Conservation (phyloP, 2,888 invertebrate species). For the Lasius platythorax region DNA sequence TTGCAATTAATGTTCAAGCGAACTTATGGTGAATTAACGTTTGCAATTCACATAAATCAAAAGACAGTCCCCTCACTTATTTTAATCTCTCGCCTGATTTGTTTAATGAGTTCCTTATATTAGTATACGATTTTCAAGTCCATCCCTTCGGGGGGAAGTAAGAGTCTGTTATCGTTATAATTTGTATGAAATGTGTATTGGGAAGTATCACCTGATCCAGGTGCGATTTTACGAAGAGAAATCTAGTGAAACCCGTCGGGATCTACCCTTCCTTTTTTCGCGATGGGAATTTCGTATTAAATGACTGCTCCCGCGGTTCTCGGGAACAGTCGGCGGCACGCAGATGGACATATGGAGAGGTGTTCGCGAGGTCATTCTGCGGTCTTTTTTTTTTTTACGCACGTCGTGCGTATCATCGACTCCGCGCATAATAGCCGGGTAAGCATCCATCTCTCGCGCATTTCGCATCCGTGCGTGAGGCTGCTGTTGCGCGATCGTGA, state of each 20-base stretch:
- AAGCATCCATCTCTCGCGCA: conserved; percentile 60
- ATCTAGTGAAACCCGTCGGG: not conserved
- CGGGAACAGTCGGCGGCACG: not conserved
- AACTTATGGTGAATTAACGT: not conserved
- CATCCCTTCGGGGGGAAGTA: not conserved
- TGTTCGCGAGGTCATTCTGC: conserved; percentile 12
- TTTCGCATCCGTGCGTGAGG: conserved; percentile 47
- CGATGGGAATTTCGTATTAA: not conserved
- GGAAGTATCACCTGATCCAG: not conserved
- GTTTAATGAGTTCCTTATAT: not conserved
- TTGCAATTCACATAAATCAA: not conserved
- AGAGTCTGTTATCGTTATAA: not conserved
- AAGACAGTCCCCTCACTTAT: not conserved
- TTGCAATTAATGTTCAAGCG: conserved; percentile 30
- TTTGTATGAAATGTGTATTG: not conserved
- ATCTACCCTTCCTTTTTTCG: not conserved
- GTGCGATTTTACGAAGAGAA: not conserved
- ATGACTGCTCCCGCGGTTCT: not conserved
- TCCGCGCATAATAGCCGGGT: conserved; percentile 57
- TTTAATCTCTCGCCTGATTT: not conserved
- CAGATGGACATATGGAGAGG: conserved; percentile 24
- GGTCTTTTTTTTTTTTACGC: not conserved
- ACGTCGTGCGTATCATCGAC: conserved; percentile 15
- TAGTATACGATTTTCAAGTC: not conserved
- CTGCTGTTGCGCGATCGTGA: conserved; percentile 48